These are phyloP conservation scores for Oscheius sp. DNA, from an alignment of 2,888 invertebrate species.

Conservation along the genomic window DNA sequence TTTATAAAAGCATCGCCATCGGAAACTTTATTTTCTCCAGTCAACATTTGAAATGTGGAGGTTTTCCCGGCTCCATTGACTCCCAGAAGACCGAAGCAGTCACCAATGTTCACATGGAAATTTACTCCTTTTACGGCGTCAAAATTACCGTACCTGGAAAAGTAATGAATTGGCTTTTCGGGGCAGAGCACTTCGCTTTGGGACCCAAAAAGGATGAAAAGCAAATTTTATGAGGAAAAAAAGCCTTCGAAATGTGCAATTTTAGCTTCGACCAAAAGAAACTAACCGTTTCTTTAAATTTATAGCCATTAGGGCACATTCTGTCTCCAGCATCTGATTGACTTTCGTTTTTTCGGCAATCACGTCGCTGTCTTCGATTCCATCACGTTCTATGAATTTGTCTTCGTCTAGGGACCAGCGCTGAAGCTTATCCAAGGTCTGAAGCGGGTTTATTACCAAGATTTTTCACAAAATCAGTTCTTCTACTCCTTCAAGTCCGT, in stretches of 20 bases:
- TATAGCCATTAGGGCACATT: slow-evolving; percentile 19
- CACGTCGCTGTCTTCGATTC: slow-evolving; percentile 52
- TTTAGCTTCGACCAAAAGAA: not conserved
- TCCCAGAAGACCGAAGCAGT: slow-evolving; percentile 62
- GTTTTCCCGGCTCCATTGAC: slow-evolving; percentile 66
- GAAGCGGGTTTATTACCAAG: not conserved
- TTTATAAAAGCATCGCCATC: slow-evolving; percentile 58
- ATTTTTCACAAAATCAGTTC: too few relatives aligned
- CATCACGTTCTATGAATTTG: not conserved
- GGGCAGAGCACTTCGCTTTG: too few relatives aligned
- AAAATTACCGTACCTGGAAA: slow-evolving; percentile 37
- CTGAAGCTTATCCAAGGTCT: slow-evolving; percentile 6
- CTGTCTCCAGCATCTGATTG: slow-evolving; percentile 10
- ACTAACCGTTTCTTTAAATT: slow-evolving; percentile 30
- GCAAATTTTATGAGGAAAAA: too few relatives aligned
- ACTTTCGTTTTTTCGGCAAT: slow-evolving; percentile 48
- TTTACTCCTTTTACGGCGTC: slow-evolving; percentile 47
- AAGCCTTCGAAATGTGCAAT: not conserved
- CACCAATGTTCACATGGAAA: slow-evolving; percentile 56
- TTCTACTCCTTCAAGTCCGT: slow-evolving; percentile 13
- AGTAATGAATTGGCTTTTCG: too few relatives aligned
- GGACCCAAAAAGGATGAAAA: not conserved
- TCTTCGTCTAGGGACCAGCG: slow-evolving; percentile 26
- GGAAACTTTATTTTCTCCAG: slow-evolving; percentile 56
- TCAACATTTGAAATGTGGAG: slow-evolving; percentile 57